Base-by-base conservation (phyloP, 2,797 vertebrate genomes). In the Pseudochirops cupreus region DNA sequence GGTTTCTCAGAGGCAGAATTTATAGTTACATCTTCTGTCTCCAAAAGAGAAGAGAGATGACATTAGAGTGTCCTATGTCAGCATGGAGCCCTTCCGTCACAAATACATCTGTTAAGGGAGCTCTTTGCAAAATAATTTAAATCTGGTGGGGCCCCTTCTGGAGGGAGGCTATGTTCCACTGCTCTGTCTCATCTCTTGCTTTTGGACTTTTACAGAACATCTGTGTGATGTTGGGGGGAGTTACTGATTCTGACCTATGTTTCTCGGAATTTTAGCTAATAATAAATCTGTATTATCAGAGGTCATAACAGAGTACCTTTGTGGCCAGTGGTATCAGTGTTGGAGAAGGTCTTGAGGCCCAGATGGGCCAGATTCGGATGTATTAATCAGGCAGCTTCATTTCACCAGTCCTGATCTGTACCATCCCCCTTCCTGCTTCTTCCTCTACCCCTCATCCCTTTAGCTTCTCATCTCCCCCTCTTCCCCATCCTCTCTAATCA, bases 401-500 rank as follows among this genome's bases (percentile, higher is more conserved):
- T 87, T 50, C 39, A 50, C 21, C 39, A 87, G 74, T 10, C 16
- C 21, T 11, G 18, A 46, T 82, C 67, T 46, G 3, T 33, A 7
- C 39, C 39, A 58, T 31, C 14, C 91, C 31, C 11, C 2, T 39
- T 50, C n/a, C 24, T 4, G 46, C 21, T 21, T 58, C n/a, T 46
- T 31, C 33, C 1, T 33, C 31, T 10, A 29, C 14, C 28, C 50
- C 82, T n/a, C 11, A 1, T 67, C 31, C 50, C 92, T 9, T 1
- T 53, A 94, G 93, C 53, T 87, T 54, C n/a, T 14, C 39, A 5
- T 54, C 33, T 90, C 10, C 91, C 95, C 57, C 67, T 94, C 93
- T 67, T 74, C 59, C 59, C 16, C 96, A 97, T 96, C 95, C 96
- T 97, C 96, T 0, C 96, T 98, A 98, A 98, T 98, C 98, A 98